These are phyloP conservation scores for Troides helena DNA, from an alignment of 2,888 invertebrate genomes.

Conservation along the genomic window DNA sequence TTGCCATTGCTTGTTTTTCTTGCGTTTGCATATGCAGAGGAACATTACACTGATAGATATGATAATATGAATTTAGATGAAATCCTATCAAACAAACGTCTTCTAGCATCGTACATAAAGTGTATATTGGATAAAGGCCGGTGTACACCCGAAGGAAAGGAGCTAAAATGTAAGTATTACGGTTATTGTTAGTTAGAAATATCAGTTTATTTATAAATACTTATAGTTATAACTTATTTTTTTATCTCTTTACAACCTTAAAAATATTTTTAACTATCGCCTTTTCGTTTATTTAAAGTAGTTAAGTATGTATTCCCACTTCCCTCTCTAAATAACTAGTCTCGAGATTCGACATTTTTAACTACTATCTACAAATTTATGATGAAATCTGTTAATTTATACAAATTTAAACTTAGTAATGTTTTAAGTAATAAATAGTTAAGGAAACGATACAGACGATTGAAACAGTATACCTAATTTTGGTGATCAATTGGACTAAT, in stretches of 20 bases:
- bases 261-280: no score
- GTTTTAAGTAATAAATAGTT: no score
- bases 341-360: no score
- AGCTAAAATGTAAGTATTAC: constrained; percentile 68
- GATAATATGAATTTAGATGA: constrained; percentile 85
- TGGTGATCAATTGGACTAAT: no score
- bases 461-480: no score
- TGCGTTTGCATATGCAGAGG: constrained; percentile 32
- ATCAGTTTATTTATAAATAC: background rate
- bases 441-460: no score
- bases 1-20: constrained; percentile 27
- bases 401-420: no score
- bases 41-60: constrained; percentile 82
- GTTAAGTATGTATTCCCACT: no score
- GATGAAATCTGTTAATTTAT: no score
- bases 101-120: constrained; percentile 84
- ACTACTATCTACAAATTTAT: no score
- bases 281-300: no score
- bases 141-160: constrained; percentile 85
- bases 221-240: background rate
- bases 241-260: constrained; percentile 50
- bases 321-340: no score
- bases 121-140: constrained; percentile 82
- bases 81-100: constrained; percentile 82
- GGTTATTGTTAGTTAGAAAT: background rate